Percentiles rank a stretch among this genome's conserved stretches.
Evolutionary conservation across 2,113 vertebrate genomes (phyloP).

Genomic region (Pangasianodon gigas): DNA sequence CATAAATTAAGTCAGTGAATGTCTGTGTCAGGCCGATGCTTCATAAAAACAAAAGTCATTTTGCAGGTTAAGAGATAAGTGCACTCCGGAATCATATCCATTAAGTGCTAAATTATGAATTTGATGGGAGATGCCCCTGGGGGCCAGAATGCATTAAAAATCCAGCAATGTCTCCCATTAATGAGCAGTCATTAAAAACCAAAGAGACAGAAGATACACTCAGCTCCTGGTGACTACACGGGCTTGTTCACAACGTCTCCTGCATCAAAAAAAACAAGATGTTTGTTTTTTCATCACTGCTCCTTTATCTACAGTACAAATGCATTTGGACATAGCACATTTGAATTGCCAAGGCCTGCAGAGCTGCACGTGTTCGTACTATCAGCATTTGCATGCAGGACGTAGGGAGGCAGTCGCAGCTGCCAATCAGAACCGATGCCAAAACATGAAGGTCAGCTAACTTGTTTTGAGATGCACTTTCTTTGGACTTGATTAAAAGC

Average conservation of each 20-base stretch:
- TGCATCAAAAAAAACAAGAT: slow-evolving; percentile 51
- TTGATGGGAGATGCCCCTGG: slow-evolving; percentile 56
- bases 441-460: slow-evolving; percentile 54
- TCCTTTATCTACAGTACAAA: slow-evolving; percentile 46
- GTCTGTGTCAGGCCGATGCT: slow-evolving; percentile 48
- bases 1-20: slow-evolving; percentile 66
- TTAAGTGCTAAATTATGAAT: slow-evolving; percentile 79
- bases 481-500: slow-evolving; percentile 3
- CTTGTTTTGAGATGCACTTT: slow-evolving; percentile 45
- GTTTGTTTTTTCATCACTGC: slow-evolving; percentile 38
- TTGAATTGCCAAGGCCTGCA: slow-evolving; percentile 52
- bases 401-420: slow-evolving; percentile 53
- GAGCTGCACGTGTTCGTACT: slow-evolving; percentile 62
- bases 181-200: slow-evolving; percentile 68
- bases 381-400: slow-evolving; percentile 62
- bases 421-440: slow-evolving; percentile 62
- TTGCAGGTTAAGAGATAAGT: slow-evolving; percentile 66
- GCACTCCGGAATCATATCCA: slow-evolving; percentile 75
- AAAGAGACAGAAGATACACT: slow-evolving; percentile 62
- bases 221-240: slow-evolving; percentile 51
- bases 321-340: slow-evolving; percentile 57
- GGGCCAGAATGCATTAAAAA: slow-evolving; percentile 55
- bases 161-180: slow-evolving; percentile 60
- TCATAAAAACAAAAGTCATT: slow-evolving; percentile 65
- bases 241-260: slow-evolving; percentile 55